A percentile compares a stretch with the other conserved stretches of the same genome.
These are phyloP conservation scores for Vireo griseus DNA, from an alignment of 2,797 vertebrate genomes.

Conservation along the genomic window DNA sequence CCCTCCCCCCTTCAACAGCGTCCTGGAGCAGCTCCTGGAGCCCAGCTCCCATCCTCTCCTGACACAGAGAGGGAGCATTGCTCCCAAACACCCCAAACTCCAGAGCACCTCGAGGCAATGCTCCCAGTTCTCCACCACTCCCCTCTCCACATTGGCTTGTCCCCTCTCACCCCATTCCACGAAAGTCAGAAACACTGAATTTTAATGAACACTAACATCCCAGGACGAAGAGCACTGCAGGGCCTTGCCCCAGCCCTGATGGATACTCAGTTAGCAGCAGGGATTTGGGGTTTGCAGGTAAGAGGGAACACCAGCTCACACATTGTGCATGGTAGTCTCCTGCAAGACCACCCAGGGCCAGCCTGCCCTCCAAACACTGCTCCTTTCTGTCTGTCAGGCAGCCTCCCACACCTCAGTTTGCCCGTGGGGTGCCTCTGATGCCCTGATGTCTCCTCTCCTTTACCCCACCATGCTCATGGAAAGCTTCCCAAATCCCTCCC, in stretches of 20 bases:
- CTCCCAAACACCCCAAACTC: background rate
- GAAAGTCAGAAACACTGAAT: background rate
- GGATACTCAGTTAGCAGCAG: background rate
- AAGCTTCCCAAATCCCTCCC: background rate
- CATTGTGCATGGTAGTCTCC: rapidly evolving
- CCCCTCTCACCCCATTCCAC: background rate
- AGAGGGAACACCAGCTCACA: background rate
- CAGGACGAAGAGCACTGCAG: rapidly evolving
- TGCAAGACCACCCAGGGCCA: background rate
- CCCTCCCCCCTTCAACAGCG: background rate
- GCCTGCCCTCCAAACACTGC: background rate
- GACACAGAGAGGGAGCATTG: rapidly evolving
- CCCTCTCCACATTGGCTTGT: background rate
- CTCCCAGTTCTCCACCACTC: rapidly evolving
- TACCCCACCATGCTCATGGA: background rate
- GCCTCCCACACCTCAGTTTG: rapidly evolving
- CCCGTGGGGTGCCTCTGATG: background rate
- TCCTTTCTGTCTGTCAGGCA: background rate
- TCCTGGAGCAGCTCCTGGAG: background rate
- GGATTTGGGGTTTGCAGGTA: background rate
- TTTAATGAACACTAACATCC: background rate
- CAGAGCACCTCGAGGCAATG: background rate
- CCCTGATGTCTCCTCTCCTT: background rate
- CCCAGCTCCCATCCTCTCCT: background rate
- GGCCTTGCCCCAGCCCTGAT: background rate